phyloP scores from a whole-genome alignment of 53 echinoderm and acorn worm species.

The Astropecten irregularis region DNA sequence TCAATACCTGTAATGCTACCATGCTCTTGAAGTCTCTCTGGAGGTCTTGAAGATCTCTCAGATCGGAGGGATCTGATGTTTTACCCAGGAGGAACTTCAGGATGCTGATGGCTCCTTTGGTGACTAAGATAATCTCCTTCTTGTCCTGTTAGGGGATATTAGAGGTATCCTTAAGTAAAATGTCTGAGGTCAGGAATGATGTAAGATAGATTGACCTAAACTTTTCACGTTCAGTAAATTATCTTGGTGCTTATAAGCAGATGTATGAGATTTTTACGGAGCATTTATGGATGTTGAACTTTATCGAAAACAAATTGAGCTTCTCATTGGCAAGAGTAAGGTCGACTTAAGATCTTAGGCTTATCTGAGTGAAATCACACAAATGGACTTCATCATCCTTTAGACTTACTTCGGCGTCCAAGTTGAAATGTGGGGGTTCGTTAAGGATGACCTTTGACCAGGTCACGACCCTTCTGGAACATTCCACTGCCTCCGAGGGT shows the following conservation, averaged over 20 bases:
- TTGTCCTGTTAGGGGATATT: slow-evolving; percentile 43
- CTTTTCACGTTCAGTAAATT: too few relatives aligned
- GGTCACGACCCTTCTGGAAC: slow-evolving; percentile 54
- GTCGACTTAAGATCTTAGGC: too few relatives aligned
- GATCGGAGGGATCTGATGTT: slow-evolving; percentile 18
- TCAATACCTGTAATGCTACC: slow-evolving; percentile 59
- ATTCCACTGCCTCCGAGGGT: slow-evolving; percentile 43
- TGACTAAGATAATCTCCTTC: slow-evolving; percentile 31
- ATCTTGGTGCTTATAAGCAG: too few relatives aligned
- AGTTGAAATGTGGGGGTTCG: slow-evolving; percentile 29
- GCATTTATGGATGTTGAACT: too few relatives aligned
- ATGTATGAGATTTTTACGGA: too few relatives aligned
- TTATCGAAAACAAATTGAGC: too few relatives aligned
- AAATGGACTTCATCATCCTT: too few relatives aligned
- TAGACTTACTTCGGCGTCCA: slow-evolving; percentile 49
- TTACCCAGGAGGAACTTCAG: slow-evolving; percentile 32
- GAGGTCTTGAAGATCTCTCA: slow-evolving; percentile 13
- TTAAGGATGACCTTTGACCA: slow-evolving; percentile 63
- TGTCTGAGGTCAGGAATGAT: neutral
- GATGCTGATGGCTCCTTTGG: slow-evolving; percentile 41
- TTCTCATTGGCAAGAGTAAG: too few relatives aligned
- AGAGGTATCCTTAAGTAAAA: too few relatives aligned
- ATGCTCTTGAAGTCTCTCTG: slow-evolving; percentile 51
- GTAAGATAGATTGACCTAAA: too few relatives aligned
- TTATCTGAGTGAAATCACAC: too few relatives aligned